These are phyloP conservation scores for Drosophila nr. fundita DNA, from an alignment of 2,888 invertebrate genomes.

Conservation along the genomic window DNA sequence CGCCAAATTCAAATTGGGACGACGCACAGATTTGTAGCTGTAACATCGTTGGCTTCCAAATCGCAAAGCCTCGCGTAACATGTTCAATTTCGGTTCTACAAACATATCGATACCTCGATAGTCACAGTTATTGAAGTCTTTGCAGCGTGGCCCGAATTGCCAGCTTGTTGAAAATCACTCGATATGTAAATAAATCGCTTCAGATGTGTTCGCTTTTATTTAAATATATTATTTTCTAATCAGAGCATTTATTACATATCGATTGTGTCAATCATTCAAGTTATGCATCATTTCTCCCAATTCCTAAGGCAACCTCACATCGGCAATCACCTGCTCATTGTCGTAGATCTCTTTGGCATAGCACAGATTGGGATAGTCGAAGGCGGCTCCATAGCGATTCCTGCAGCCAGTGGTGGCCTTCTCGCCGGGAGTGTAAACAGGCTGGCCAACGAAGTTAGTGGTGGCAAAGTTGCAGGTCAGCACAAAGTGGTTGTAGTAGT, in stretches of 20 bases:
- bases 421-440: slow-evolving; percentile 60
- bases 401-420: slow-evolving; percentile 56
- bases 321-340: slow-evolving; percentile 51
- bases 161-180: neutral
- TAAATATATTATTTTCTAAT: slow-evolving; percentile 11
- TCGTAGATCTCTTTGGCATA: slow-evolving; percentile 67
- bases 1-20: slow-evolving; percentile 63
- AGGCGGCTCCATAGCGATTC: slow-evolving; percentile 63
- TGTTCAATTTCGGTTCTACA: slow-evolving; percentile 23
- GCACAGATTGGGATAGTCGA: slow-evolving; percentile 62
- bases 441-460: slow-evolving; percentile 53
- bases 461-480: slow-evolving; percentile 68
- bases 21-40: slow-evolving; percentile 81
- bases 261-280: slow-evolving; percentile 1
- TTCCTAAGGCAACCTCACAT: slow-evolving; percentile 29
- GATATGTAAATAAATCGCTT: neutral
- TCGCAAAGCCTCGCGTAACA: slow-evolving; percentile 61
- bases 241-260: slow-evolving; percentile 26
- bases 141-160: neutral
- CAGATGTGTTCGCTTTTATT: neutral
- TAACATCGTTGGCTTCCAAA: slow-evolving; percentile 59
- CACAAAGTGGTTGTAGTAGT: slow-evolving; percentile 56
- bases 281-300: neutral
- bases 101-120: slow-evolving; percentile 34
- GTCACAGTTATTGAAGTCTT: neutral